These are phyloP conservation scores for Spheniscus humboldti DNA, from an alignment of 2,797 vertebrate species.

Conservation along the genomic window DNA sequence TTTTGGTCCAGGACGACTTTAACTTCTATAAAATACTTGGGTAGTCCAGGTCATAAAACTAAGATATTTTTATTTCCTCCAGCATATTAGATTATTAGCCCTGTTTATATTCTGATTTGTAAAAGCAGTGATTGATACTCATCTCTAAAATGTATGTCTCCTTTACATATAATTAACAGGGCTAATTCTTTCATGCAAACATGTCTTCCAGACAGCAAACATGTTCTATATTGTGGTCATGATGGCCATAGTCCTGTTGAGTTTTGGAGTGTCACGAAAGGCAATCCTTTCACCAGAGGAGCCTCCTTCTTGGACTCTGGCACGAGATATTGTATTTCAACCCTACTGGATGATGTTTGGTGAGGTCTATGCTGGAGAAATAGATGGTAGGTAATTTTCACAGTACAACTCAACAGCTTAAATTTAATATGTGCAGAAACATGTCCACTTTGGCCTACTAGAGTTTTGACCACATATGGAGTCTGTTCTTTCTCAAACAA, in stretches of 20 bases:
- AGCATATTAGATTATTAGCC: neutral
- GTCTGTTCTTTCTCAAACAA: neutral
- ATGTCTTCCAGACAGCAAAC: conserved; percentile 83
- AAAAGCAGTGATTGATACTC: neutral
- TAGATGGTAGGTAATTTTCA: conserved; percentile 80
- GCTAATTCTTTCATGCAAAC: neutral
- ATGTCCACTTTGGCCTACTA: neutral
- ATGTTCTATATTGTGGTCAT: conserved; percentile 99
- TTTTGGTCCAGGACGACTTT: neutral
- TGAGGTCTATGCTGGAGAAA: conserved; percentile 91
- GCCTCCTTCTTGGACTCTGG: conserved; percentile 87
- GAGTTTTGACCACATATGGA: neutral
- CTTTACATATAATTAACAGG: neutral
- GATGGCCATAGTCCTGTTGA: conserved; percentile 94
- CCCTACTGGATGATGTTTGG: conserved; percentile 99
- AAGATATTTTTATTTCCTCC: neutral
- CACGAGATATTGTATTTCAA: conserved; percentile 88
- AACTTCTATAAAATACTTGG: neutral
- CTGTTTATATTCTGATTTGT: neutral
- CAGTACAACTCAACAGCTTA: neutral
- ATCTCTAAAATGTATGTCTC: neutral
- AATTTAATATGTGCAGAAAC: neutral
- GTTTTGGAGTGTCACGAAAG: conserved; percentile 93
- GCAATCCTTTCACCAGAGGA: conserved; percentile 92
- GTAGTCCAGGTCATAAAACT: neutral